phyloP scores from a whole-genome alignment of 2,888 invertebrate genomes.

The Brachypterus glaber region DNA sequence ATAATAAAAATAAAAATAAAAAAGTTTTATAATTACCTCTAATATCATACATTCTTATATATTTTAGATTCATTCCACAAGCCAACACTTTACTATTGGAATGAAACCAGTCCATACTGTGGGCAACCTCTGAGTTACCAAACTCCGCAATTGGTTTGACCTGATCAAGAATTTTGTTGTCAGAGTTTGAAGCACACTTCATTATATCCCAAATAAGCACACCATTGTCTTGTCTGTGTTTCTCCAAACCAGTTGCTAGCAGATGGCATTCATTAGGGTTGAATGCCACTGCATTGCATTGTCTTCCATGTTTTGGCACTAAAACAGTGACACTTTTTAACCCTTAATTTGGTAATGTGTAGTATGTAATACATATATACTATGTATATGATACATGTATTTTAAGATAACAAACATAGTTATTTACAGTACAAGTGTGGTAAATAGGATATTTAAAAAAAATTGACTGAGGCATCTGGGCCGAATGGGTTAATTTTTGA shows the following conservation, averaged over 20 bases:
- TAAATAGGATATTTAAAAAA: no score
- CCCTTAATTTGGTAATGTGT: no score
- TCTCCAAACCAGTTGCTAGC: slow-evolving; percentile 80
- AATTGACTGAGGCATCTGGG: no score
- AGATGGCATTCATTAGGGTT: slow-evolving; percentile 73
- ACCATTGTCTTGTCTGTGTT: slow-evolving; percentile 80
- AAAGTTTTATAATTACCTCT: no score
- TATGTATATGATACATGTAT: no score
- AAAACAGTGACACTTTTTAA: no score
- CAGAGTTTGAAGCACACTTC: slow-evolving; percentile 39
- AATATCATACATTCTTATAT: slow-evolving; percentile 80
- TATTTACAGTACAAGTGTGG: no score
- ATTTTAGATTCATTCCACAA: slow-evolving; percentile 84
- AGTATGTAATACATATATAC: no score
- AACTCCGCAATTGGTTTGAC: slow-evolving; percentile 61
- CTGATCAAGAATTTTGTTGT: slow-evolving; percentile 37
- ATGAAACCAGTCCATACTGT: slow-evolving; percentile 77
- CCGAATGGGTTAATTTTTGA: no score
- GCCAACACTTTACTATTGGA: slow-evolving; percentile 65
- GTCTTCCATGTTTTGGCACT: slow-evolving; percentile 77
- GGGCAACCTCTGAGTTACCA: slow-evolving; percentile 74
- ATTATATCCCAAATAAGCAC: slow-evolving; percentile 82
- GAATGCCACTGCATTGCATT: slow-evolving; percentile 84
- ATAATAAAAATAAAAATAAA: no score
- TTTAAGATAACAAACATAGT: no score